Evolutionary conservation across 35 echinoderm and acorn worm genomes (phyloP), one percentile per base, ranked within the genome.

Genomic region (Chiridota heheva): DNA sequence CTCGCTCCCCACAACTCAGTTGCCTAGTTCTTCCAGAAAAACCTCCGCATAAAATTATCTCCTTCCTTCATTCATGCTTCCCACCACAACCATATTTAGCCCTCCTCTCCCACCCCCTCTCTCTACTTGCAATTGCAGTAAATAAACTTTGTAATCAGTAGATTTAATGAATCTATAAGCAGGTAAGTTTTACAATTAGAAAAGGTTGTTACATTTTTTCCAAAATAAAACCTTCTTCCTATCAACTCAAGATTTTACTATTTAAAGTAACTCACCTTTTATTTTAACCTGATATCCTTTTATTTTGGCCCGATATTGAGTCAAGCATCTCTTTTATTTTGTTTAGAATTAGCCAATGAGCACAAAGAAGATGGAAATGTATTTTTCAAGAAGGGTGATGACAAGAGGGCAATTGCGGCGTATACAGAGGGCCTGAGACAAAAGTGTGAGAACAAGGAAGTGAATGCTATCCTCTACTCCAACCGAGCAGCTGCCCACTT

Each of bases 311-410:
- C 40, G 17, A 1, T 22, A 20, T 4, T 25, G 38, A 18, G 13
- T 17, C 17, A 43, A 7, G 32, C 22, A 17, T 77, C n/a, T 63
- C 18, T 29, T 60, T 0, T 33, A 28, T 68, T 0, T 38, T 69
- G 7, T 65, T 0, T 28, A 96, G 92, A 90, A 67, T 22, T 33
- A 36, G 88, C 93, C 5, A 4, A 62, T 36, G 79, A 49, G 2
- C 65, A 83, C 84, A 96, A 96, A 51, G 88, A 91, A 51, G 93
- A 96, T 46, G 93, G 93, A n/a, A 96, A 96, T 48, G 31, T 78
- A 62, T 85, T 65, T 22, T 96, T 96, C 37, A 87, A 91, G 70
- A 96, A 90, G 84, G 91, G 88, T 58, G 37, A 73, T 28, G 90
- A 91, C 88, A 86, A 80, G 28, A 35, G 48, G 31, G 93, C 93